These are phyloP conservation scores for Oryzias woworae DNA, from an alignment of 2,113 vertebrate species.

Conservation along the genomic window DNA sequence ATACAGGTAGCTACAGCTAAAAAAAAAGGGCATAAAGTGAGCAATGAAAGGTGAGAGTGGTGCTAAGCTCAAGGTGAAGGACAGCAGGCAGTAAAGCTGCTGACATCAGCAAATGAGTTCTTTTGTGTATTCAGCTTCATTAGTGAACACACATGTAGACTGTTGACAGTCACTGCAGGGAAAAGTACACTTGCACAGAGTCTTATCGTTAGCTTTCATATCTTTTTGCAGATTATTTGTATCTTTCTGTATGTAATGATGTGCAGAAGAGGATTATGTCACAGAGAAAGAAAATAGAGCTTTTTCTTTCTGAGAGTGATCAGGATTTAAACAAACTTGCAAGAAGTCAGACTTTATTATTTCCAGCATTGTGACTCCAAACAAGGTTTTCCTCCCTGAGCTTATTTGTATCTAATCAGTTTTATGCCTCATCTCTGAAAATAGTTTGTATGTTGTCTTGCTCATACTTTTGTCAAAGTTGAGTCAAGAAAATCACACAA, in stretches of 20 bases:
- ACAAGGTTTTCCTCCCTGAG: too few species aligned
- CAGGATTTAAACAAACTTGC: too few species aligned
- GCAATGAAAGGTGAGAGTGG: conserved; percentile 5
- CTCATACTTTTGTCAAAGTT: too few species aligned
- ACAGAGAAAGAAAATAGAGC: too few species aligned
- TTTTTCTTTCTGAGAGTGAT: too few species aligned
- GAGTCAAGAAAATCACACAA: too few species aligned
- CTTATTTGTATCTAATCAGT: too few species aligned
- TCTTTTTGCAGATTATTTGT: conserved; percentile 43
- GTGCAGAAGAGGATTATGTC: too few species aligned
- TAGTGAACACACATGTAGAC: not conserved
- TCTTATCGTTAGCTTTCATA: not conserved
- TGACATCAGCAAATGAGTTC: conserved; percentile 14
- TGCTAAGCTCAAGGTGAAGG: conserved; percentile 12
- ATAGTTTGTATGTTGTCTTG: too few species aligned
- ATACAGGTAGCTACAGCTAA: conserved; percentile 31
- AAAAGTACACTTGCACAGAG: conserved; percentile 24
- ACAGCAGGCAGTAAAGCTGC: conserved; percentile 1
- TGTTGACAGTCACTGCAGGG: conserved; percentile 7
- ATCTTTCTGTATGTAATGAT: conserved; percentile 2
- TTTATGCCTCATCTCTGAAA: too few species aligned
- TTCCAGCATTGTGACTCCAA: too few species aligned
- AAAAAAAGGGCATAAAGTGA: conserved; percentile 3
- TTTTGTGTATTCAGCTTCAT: conserved; percentile 7
- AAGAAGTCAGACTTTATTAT: too few species aligned